These are phyloP conservation scores for Oscheius myriophilus DNA, from an alignment of 2,888 invertebrate genomes.

Conservation along the genomic window DNA sequence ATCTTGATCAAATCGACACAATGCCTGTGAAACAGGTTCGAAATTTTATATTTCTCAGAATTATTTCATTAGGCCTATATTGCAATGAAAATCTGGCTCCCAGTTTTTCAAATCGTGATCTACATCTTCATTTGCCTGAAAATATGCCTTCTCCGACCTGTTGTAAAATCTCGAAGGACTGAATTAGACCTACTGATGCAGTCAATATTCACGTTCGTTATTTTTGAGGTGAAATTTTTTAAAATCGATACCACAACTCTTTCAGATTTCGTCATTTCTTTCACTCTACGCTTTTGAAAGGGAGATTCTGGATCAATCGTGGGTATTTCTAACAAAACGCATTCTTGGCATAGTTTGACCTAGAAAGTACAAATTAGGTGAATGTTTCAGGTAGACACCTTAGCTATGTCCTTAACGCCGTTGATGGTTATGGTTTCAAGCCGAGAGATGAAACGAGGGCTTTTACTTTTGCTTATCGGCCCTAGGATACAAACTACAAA, in stretches of 20 bases:
- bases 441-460: background rate
- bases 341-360: background rate
- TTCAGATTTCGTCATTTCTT: constrained; percentile 7
- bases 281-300: constrained; percentile 3
- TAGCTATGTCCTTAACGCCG: background rate
- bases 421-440: background rate
- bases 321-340: background rate
- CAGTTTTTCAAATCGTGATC: background rate
- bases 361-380: background rate
- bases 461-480: background rate
- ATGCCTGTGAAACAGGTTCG: too few relatives aligned
- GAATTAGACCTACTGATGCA: background rate
- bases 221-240: background rate
- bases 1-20: too few relatives aligned
- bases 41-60: too few relatives aligned
- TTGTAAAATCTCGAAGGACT: background rate
- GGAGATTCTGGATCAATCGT: background rate
- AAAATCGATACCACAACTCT: background rate
- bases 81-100: background rate
- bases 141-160: background rate
- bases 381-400: background rate
- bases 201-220: constrained; percentile 1
- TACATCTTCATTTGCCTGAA: background rate
- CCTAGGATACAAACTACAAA: too few relatives aligned
- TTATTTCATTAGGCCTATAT: constrained; percentile 1